Conservation (phyloP, 2,888 invertebrate genomes). For the Isoperla grammatica region DNA sequence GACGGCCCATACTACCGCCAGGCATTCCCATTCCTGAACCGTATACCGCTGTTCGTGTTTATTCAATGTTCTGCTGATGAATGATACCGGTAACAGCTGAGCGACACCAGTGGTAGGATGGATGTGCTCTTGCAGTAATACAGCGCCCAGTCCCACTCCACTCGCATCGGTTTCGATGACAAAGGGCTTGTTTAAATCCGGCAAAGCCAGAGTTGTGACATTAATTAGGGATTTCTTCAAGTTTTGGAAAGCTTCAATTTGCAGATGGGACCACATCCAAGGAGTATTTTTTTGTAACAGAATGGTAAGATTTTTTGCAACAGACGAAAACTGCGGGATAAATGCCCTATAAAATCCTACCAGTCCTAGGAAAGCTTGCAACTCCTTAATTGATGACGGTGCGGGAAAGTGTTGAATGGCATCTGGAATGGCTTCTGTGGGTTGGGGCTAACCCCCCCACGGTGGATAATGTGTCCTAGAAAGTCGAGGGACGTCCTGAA, state of each 20-base stretch:
- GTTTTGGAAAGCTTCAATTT: conserved; percentile 29
- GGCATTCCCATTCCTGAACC: too few relatives aligned
- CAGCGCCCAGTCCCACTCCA: conserved; percentile 24
- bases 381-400: too few relatives aligned
- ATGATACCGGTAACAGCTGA: too few relatives aligned
- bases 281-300: conserved; percentile 31
- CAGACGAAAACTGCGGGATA: conserved; percentile 33
- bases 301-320: conserved; percentile 33
- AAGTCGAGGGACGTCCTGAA: too few relatives aligned
- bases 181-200: conserved; percentile 26
- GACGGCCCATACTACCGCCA: too few relatives aligned
- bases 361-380: conserved; percentile 35
- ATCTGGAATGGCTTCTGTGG: too few relatives aligned
- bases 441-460: too few relatives aligned
- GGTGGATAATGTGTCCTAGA: too few relatives aligned
- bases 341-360: conserved; percentile 36
- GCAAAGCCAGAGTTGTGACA: conserved; percentile 29
- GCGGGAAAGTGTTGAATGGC: too few relatives aligned
- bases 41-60: too few relatives aligned
- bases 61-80: too few relatives aligned
- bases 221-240: conserved; percentile 26
- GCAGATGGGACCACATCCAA: conserved; percentile 28
- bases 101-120: too few relatives aligned
- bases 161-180: conserved; percentile 30
- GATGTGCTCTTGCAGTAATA: conserved; percentile 10